Evolutionary conservation across 2,797 vertebrate species (phyloP), one percentile per base, ranked within the genome.

Genomic region (Lepilemur septentrionalis): DNA sequence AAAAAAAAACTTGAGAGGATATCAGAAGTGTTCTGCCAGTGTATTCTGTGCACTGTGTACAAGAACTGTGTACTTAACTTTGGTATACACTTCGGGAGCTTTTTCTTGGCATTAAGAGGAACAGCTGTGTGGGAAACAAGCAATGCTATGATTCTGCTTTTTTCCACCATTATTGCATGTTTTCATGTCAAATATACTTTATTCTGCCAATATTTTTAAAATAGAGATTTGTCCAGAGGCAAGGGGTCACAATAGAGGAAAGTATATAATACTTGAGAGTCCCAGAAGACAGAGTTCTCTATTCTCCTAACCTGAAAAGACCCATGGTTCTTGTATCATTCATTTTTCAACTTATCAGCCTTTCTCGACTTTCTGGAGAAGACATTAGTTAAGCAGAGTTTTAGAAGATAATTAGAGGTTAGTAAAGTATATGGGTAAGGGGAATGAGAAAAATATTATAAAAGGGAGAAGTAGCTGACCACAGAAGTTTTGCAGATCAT

Each of bases 361-460:
- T 92, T 85, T 32, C 23, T 72, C 75, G 2, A 55, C 3, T 41
- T 67, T 75, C 63, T 80, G 30, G 15, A 84, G 28, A 46, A 83
- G 32, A 41, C 2, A 4, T 28, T 59, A 57, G 35, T 76, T 72
- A 90, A 83, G 2, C 14, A 84, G 17, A 91, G 9, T 75, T 46
- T 87, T 70, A 61, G 13, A 82, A 70, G 41, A 59, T 76, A 96
- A 41, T 35, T 83, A 57, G 23, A 78, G 5, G 2, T 69, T 69
- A 2, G 4, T 11, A 5, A 63, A 0, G 14, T 32, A 48, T 5
- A 30, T 55, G 5, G 4, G 20, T 0, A 8, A 85, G 25, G 0
- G 17, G 15, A 86, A 69, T 63, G 20, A 25, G 11, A 75, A 61
- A 93, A 83, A 61, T 48, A 50, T 79, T 38, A 35, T 0, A 12